Evolutionary conservation across 2,888 invertebrate species (phyloP).

Genomic region (Dione juno): DNA sequence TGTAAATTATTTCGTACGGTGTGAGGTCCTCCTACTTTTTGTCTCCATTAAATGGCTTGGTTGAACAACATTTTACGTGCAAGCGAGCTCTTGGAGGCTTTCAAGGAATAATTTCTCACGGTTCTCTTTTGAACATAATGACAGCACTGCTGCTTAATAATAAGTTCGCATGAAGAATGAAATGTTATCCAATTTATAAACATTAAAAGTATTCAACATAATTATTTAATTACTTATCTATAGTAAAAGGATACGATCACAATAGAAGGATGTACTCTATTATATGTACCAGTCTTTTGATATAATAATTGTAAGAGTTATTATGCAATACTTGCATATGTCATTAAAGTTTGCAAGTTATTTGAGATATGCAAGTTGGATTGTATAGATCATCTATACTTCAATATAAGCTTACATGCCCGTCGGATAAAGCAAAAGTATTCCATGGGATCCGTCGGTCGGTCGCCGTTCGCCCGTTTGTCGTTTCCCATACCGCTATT

Average conservation of each 20-base stretch:
- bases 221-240: background rate
- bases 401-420: slow-evolving; percentile 9
- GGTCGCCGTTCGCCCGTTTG: slow-evolving; percentile 46
- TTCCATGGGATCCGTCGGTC: slow-evolving; percentile 42
- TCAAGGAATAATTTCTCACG: slow-evolving; percentile 42
- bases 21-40: slow-evolving; percentile 62
- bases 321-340: background rate
- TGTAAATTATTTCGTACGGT: slow-evolving; percentile 50
- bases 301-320: background rate
- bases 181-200: background rate
- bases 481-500: slow-evolving; percentile 48
- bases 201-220: background rate
- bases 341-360: background rate
- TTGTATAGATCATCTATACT: slow-evolving; percentile 12
- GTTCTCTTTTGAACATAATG: slow-evolving; percentile 28
- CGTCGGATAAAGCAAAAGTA: slow-evolving; percentile 23
- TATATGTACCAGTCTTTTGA: background rate
- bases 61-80: slow-evolving; percentile 39
- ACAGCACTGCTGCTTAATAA: slow-evolving; percentile 5
- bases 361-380: slow-evolving; percentile 1
- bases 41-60: slow-evolving; percentile 45
- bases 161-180: slow-evolving; percentile 9
- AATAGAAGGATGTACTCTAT: no score
- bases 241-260: no score
- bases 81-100: slow-evolving; percentile 35